Evolutionary conservation across 1,140 invertebrate genomes (phyloP), one percentile per base, ranked within the genome.

Genomic region (Drosophila lacteicornis): DNA sequence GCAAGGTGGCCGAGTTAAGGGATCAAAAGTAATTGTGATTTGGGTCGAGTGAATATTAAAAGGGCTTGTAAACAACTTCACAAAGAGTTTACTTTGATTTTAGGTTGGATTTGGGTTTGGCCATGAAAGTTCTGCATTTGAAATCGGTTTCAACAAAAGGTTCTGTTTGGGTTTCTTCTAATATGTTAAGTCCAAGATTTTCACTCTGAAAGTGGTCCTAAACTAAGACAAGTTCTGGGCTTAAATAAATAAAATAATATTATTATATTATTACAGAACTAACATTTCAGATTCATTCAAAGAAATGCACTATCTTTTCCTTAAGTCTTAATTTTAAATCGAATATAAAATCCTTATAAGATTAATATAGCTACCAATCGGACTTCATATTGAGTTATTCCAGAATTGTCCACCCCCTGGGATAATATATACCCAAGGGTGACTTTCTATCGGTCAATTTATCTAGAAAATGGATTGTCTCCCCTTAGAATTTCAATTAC

Each of bases 371-470:
- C 38, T 22, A n/a, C 4, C 15, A 58, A 49, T 27, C 27, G 27
- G 9, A 22, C 4, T n/a, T 36, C 22, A 30, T 17, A 68, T 70
- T 68, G 30, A 67, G 13, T 55, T 68, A n/a, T 11, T 30, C 25
- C 12, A 17, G 8, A 68, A 38, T 27, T 15, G 33, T 68, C 15
- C 9, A 22, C 17, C 68, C 62, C 7, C 15, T 25, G 42, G 25
- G 19, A 36, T 22, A 46, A 25, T 47, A 19, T 43, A 11, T 38
- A 17, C 22, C 8, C 12, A 30, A 17, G 58, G 73, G 56, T 77
- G 63, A 61, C 73, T 77, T 68, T 76, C 36, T 36, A 76, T 66
- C 36, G 71, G 46, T 75, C 71, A 58, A 57, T 66, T 66, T 55
- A 45, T 65, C 47, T 33, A 38, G 25, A 51, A 56, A 79, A 75